Percentiles rank a stretch among this genome's conserved stretches.
These are phyloP conservation scores for Ylistrum balloti DNA, from an alignment of 1,140 invertebrate genomes.

Conservation along the genomic window DNA sequence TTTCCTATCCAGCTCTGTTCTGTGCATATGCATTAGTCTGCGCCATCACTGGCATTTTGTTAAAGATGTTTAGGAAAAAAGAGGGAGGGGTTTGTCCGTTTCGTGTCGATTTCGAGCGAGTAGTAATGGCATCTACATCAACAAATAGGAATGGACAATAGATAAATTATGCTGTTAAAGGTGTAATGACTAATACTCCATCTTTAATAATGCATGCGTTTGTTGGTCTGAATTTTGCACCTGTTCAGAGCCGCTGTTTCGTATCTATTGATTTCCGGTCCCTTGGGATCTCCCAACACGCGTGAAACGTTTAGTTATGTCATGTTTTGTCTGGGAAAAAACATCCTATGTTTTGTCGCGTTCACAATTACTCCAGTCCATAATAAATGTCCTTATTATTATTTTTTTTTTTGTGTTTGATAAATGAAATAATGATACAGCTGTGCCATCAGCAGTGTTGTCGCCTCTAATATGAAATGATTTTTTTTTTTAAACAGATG, in stretches of 20 bases:
- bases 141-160: neutral
- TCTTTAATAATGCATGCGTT: neutral
- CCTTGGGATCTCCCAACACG: neutral
- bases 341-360: too few relatives aligned
- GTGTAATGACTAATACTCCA: neutral
- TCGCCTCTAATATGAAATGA: too few relatives aligned
- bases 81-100: neutral
- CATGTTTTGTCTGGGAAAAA: neutral
- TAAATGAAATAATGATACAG: too few relatives aligned
- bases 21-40: too few relatives aligned
- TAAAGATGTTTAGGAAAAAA: too few relatives aligned
- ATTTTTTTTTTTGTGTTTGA: too few relatives aligned
- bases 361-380: too few relatives aligned
- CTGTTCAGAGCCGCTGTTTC: neutral
- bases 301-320: neutral
- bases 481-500: too few relatives aligned
- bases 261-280: conserved; percentile 38
- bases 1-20: too few relatives aligned
- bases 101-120: neutral
- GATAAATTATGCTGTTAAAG: neutral
- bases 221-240: neutral
- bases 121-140: neutral
- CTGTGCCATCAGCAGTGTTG: too few relatives aligned
- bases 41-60: too few relatives aligned
- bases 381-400: too few relatives aligned